A percentile compares a stretch with the other conserved stretches of the same genome.
Conservation (phyloP, 2,113 vertebrate species). For the Daphoenositta chrysoptera region DNA sequence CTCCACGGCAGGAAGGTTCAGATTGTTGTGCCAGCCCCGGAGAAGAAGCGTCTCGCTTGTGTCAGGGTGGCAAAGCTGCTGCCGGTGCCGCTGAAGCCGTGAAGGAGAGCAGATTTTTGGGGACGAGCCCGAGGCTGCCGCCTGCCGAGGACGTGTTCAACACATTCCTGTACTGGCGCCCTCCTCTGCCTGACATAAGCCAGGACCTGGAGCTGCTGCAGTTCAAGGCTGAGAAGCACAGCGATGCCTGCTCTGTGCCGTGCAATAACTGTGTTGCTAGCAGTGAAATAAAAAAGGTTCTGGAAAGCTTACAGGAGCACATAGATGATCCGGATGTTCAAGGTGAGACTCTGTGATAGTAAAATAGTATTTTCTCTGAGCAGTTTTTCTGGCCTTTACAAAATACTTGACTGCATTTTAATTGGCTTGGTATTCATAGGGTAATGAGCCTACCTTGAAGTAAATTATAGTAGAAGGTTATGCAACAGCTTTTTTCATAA, state of each 20-base stretch:
- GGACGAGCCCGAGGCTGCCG: not conserved
- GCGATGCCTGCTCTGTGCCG: not conserved
- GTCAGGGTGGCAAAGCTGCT: not conserved
- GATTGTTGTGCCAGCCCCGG: not conserved
- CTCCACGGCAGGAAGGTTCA: not conserved
- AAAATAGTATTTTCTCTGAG: not conserved
- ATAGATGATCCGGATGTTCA: constrained; percentile 85
- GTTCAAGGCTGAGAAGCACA: constrained; percentile 39
- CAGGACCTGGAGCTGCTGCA: constrained; percentile 82
- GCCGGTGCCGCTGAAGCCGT: not conserved
- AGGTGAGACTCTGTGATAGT: constrained; percentile 66
- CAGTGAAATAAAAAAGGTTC: constrained; percentile 83
- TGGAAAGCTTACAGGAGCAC: constrained; percentile 84
- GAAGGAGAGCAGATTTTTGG: not conserved
- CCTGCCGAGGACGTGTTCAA: constrained; percentile 73
- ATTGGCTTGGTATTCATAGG: not conserved
- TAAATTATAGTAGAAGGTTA: not conserved
- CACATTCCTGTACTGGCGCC: constrained; percentile 84
- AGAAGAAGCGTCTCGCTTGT: not conserved
- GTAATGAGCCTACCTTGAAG: not conserved
- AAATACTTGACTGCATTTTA: not conserved
- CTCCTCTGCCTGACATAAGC: constrained; percentile 86
- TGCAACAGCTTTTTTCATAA: not conserved
- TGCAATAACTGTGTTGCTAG: constrained; percentile 73
- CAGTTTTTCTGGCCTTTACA: not conserved